These are phyloP conservation scores for Tiliqua scincoides DNA, from an alignment of 2,113 vertebrate species.

Conservation along the genomic window DNA sequence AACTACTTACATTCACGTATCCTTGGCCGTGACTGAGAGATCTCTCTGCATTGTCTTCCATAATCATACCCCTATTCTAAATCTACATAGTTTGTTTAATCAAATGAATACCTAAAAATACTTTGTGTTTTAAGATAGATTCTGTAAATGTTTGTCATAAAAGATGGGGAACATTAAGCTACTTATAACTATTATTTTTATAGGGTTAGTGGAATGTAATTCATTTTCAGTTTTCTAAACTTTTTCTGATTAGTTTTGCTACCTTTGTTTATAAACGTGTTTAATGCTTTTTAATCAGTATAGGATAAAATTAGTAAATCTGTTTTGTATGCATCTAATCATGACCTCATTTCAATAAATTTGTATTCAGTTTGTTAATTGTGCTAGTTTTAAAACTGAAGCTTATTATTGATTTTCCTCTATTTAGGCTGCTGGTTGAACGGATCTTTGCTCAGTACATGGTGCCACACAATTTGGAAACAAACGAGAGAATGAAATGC, in stretches of 20 bases:
- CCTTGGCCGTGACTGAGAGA: background rate
- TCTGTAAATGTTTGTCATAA: background rate
- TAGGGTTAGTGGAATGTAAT: background rate
- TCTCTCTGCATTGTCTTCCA: background rate
- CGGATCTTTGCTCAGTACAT: conserved; percentile 97
- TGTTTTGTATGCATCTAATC: background rate
- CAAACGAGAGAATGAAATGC: conserved; percentile 95
- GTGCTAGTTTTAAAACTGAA: conserved; percentile 7
- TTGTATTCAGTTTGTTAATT: background rate
- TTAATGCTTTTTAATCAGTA: background rate
- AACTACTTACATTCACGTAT: background rate
- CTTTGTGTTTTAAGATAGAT: background rate
- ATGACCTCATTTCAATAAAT: conserved; percentile 2
- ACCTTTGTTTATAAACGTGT: background rate
- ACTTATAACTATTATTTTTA: background rate
- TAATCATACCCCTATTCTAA: background rate
- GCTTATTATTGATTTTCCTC: conserved; percentile 43
- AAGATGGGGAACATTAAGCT: background rate
- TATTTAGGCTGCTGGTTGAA: conserved; percentile 91
- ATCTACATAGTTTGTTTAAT: background rate
- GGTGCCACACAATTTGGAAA: conserved; percentile 97
- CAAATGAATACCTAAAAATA: background rate
- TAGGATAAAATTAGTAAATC: background rate
- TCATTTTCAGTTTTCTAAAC: background rate
- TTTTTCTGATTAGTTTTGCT: background rate